Percentiles rank a stretch among this genome's conserved stretches.
Evolutionary conservation across 2,113 vertebrate species (phyloP).

Genomic region (Porphyrio hochstetteri): DNA sequence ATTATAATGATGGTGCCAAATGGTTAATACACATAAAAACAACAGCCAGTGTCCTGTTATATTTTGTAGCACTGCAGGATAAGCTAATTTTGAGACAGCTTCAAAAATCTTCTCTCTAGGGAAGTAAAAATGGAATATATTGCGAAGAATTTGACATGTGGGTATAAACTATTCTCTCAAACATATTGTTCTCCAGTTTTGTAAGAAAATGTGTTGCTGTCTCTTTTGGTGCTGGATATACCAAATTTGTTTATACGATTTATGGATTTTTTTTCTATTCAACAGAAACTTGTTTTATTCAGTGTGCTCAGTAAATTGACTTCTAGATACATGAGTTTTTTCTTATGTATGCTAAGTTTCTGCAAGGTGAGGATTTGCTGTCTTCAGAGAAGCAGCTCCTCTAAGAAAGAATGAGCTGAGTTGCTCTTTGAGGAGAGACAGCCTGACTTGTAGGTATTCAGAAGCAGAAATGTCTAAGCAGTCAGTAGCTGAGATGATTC

Average conservation of each 20-base stretch:
- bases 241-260: neutral
- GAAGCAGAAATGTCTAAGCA: neutral
- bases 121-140: neutral
- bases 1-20: neutral
- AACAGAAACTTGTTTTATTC: neutral
- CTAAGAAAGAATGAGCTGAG: neutral
- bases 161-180: neutral
- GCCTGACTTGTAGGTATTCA: neutral
- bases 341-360: neutral
- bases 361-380: neutral
- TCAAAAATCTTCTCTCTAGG: neutral
- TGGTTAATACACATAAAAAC: neutral
- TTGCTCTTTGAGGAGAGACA: neutral
- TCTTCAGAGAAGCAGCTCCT: neutral
- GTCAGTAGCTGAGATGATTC: neutral
- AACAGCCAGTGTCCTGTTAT: neutral
- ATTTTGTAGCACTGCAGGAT: neutral
- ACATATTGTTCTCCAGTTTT: neutral
- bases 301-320: neutral
- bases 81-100: neutral
- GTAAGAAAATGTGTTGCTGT: neutral
- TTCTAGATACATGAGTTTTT: neutral
- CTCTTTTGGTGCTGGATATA: neutral
- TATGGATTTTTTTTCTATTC: neutral
- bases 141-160: neutral